A percentile compares a stretch with the other conserved stretches of the same genome.
These are phyloP conservation scores for Tachyglossus aculeatus DNA, from an alignment of 2,797 vertebrate genomes.

Conservation along the genomic window DNA sequence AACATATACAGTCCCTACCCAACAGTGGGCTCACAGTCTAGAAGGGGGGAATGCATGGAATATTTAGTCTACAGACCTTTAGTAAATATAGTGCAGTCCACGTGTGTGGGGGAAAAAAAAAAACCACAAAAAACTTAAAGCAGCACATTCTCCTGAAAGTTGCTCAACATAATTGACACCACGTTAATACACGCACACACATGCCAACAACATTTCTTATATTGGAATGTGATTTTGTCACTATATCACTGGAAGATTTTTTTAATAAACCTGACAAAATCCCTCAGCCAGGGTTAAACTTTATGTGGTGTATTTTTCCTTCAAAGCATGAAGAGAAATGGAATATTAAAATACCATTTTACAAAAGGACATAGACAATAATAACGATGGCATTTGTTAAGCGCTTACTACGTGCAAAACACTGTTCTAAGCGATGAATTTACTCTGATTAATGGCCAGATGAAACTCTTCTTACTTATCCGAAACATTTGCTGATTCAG, in stretches of 20 bases:
- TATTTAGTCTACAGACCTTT: neutral
- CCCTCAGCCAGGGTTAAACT: neutral
- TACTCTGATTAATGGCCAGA: slow-evolving; percentile 32
- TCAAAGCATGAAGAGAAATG: slow-evolving; percentile 9
- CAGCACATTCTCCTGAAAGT: no score
- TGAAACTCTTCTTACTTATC: slow-evolving; percentile 37
- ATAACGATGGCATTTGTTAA: no score
- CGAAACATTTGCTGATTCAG: slow-evolving; percentile 35
- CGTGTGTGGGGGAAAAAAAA: no score
- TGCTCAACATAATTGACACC: no score
- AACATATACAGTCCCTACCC: no score
- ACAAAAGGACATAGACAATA: neutral
- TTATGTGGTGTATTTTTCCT: slow-evolving; percentile 30
- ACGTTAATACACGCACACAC: slow-evolving; percentile 15
- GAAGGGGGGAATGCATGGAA: no score
- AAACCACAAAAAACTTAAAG: no score
- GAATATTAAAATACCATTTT: slow-evolving; percentile 23
- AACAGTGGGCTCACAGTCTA: no score
- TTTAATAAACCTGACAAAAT: slow-evolving; percentile 22
- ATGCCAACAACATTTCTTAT: neutral
- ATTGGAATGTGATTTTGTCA: slow-evolving; percentile 23
- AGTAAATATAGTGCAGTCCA: no score
- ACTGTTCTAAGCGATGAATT: slow-evolving; percentile 38
- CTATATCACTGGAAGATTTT: slow-evolving; percentile 2
- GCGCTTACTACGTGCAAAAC: no score